Conservation (phyloP, 2,113 vertebrate genomes). For the Brachypodius melanocephalos region DNA sequence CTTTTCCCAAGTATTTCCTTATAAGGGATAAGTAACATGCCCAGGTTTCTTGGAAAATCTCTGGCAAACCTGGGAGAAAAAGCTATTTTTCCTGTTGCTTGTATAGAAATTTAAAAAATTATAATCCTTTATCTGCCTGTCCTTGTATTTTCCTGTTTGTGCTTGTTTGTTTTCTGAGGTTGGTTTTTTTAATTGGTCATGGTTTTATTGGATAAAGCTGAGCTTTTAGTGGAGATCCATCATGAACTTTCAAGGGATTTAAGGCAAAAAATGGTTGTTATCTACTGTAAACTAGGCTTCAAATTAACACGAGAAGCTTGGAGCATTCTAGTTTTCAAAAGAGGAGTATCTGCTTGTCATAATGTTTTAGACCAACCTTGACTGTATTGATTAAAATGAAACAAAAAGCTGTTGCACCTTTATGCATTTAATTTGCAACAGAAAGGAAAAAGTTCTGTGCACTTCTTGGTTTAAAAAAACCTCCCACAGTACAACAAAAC, state of each 20-base stretch:
- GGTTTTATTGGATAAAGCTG: neutral
- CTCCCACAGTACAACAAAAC: neutral
- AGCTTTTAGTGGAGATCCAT: neutral
- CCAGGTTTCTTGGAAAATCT: neutral
- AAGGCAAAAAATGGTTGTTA: neutral
- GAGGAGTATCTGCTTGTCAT: neutral
- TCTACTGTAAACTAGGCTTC: neutral
- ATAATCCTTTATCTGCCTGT: neutral
- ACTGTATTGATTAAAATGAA: neutral
- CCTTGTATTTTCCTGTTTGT: neutral
- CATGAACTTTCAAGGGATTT: neutral
- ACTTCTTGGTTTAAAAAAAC: neutral
- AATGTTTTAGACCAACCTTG: neutral
- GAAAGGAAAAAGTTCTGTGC: neutral
- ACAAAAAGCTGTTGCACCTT: neutral
- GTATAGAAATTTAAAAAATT: neutral
- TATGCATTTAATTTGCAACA: neutral
- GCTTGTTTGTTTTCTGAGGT: neutral
- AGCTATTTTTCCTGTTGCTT: neutral
- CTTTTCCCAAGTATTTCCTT: neutral
- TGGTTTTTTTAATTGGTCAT: neutral
- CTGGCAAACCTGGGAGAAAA: neutral
- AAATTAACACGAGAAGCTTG: accelerated
- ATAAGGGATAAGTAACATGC: neutral
- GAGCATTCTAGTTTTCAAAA: neutral